These are phyloP conservation scores for Hydriomena furcata DNA, from an alignment of 2,888 invertebrate species.

Conservation along the genomic window DNA sequence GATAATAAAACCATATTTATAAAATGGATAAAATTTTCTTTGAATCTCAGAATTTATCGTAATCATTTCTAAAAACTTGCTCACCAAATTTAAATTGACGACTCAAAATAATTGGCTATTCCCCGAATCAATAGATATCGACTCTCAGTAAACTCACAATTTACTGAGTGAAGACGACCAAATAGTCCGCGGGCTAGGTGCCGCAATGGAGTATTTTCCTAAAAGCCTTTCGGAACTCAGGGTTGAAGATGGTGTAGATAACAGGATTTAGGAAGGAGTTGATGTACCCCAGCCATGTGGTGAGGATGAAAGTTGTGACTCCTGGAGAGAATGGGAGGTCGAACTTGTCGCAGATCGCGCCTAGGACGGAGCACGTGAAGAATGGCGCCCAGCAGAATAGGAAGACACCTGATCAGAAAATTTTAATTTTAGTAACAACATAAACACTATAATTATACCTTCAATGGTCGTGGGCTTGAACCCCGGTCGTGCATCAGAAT, in stretches of 20 bases:
- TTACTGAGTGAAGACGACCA: slow-evolving; percentile 74
- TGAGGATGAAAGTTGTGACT: slow-evolving; percentile 95
- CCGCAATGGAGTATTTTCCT: slow-evolving; percentile 93
- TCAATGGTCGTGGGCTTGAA: too few relatives aligned
- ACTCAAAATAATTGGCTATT: background rate
- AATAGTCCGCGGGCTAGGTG: slow-evolving; percentile 75
- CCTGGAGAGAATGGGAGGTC: slow-evolving; percentile 91
- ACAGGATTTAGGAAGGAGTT: slow-evolving; percentile 97
- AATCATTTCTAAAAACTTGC: background rate
- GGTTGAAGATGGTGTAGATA: slow-evolving; percentile 97
- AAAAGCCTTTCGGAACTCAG: slow-evolving; percentile 99
- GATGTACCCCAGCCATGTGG: slow-evolving; percentile 99
- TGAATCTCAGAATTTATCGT: too few relatives aligned
- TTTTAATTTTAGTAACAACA: too few relatives aligned
- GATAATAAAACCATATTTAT: too few relatives aligned
- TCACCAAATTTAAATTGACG: background rate
- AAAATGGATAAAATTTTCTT: too few relatives aligned
- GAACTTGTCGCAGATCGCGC: slow-evolving; percentile 96
- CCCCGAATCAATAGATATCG: slow-evolving; percentile 3
- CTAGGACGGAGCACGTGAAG: slow-evolving; percentile 98
- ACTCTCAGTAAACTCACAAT: slow-evolving; percentile 28
- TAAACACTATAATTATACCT: too few relatives aligned
- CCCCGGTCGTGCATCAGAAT: too few relatives aligned
- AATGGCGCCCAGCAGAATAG: slow-evolving; percentile 99
- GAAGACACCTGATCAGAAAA: slow-evolving; percentile 92